Evolutionary conservation across 1,140 invertebrate genomes (phyloP), one percentile per base, ranked within the genome.

Genomic region (Pinna nobilis): DNA sequence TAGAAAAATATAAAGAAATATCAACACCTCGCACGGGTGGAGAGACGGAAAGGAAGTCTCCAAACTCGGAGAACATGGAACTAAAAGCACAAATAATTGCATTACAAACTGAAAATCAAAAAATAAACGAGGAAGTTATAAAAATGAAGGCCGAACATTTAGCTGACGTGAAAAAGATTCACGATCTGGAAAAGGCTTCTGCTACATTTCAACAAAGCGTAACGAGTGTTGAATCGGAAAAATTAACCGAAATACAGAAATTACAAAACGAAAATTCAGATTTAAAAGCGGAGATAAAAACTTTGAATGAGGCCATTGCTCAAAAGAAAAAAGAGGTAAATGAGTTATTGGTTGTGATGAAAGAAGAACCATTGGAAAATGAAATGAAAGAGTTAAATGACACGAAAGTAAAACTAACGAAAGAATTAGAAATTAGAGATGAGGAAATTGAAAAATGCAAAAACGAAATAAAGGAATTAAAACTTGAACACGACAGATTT

Each of bases 41-140:
- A 57, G 18, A 32, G 23, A n/a, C n/a, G n/a, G n/a, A n/a, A 47
- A 23, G 20, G 15, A 35, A 53, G 35, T 41, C 65, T 13, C 50
- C 73, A 28, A 65, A 39, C 9, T 65, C 35, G 15, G 73, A 75
- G 44, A 75, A 64, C 33, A 65, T 75, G 67, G 71, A 76, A 53
- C 50, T 81, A 4, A 81, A 81, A 64, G 71, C 71, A 15, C 76
- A 78, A 41, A 50, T 81, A 32, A 71, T 81, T 28, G 65, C 68
- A 64, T 64, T 81, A 25, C 79, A 81, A 71, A 60, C 74, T 23
- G 76, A 81, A 30, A 81, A 81, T 32, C 79, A 78, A 20, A 66
- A 64, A 3, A 11, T 71, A 18, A 76, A 81, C 53, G 76, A 81
- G 49, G 79, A 81, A 72, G 72, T 78, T 32, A 74, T 73, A 2